Conservation (phyloP, 2,888 invertebrate genomes). For the Slavum lentiscoides region DNA sequence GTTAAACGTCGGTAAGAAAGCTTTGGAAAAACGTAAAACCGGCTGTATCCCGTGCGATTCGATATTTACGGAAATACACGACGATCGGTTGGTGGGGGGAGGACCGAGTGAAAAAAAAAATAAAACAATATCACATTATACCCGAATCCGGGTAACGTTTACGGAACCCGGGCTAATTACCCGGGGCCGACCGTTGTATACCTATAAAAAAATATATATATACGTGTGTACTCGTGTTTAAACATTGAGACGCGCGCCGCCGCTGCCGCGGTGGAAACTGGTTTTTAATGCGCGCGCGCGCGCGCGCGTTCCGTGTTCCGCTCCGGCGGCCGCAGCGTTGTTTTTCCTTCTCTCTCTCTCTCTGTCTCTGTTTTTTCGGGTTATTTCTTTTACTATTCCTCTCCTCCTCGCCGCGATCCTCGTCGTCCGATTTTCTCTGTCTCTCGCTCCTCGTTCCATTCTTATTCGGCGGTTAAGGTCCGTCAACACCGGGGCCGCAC, state of each 20-base stretch:
- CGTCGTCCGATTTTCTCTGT: too few relatives aligned
- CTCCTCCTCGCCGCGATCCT: too few relatives aligned
- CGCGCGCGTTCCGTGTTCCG: slow-evolving; percentile 33
- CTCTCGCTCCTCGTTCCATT: not conserved
- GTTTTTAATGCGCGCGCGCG: slow-evolving; percentile 31
- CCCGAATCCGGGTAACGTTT: too few relatives aligned
- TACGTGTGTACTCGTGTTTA: slow-evolving; percentile 35
- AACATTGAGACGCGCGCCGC: slow-evolving; percentile 41
- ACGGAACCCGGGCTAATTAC: slow-evolving; percentile 47
- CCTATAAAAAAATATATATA: not conserved
- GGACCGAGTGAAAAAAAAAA: not conserved
- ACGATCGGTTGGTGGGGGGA: slow-evolving; percentile 1
- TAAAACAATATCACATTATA: slow-evolving; percentile 5
- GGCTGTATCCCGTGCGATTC: slow-evolving; percentile 1
- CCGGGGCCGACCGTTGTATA: slow-evolving; percentile 32
- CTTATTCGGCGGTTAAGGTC: slow-evolving; percentile 43
- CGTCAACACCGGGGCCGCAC: slow-evolving; percentile 28
- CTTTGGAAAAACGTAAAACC: not conserved
- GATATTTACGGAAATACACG: slow-evolving; percentile 3
- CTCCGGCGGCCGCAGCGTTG: slow-evolving; percentile 25
- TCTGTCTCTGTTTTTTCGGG: too few relatives aligned
- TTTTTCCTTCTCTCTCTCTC: slow-evolving; percentile 36
- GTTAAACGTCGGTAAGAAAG: too few relatives aligned
- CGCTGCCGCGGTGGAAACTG: slow-evolving; percentile 34
- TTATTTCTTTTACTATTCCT: too few relatives aligned